Evolutionary conservation across 2,113 vertebrate genomes (phyloP).

Genomic region (Phalacrocorax carbo): DNA sequence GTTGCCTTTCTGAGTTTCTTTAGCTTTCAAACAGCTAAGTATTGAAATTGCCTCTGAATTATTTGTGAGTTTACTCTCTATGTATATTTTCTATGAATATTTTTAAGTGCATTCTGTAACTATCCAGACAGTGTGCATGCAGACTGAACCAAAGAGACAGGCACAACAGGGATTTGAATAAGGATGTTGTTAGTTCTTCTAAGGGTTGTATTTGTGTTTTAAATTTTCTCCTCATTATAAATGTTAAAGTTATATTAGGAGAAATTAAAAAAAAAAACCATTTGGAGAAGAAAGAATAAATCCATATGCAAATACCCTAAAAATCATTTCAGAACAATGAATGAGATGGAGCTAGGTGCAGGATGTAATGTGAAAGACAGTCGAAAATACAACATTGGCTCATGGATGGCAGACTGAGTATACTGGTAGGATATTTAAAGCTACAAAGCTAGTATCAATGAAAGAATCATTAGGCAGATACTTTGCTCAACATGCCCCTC

Average conservation of each 20-base stretch:
- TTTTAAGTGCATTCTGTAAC: not conserved
- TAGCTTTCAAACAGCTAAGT: not conserved
- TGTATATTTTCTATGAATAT: not conserved
- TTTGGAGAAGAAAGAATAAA: not conserved
- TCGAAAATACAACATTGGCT: not conserved
- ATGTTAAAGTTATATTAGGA: not conserved
- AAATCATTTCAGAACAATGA: not conserved
- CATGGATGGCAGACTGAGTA: not conserved
- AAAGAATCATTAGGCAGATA: not conserved
- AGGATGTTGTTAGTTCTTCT: not conserved
- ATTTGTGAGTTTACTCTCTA: not conserved
- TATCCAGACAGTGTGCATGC: not conserved
- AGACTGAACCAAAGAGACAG: not conserved
- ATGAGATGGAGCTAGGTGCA: not conserved
- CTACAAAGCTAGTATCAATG: not conserved
- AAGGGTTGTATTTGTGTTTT: not conserved
- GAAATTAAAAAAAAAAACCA: not conserved
- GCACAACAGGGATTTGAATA: not conserved
- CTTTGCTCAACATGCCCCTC: not conserved
- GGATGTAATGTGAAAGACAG: not conserved
- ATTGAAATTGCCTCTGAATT: not conserved
- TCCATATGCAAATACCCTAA: not conserved
- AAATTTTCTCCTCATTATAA: not conserved
- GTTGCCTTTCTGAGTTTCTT: not conserved
- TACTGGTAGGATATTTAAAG: not conserved